Base-by-base conservation (phyloP, 2,888 invertebrate species). In the Cheilosia variabilis region DNA sequence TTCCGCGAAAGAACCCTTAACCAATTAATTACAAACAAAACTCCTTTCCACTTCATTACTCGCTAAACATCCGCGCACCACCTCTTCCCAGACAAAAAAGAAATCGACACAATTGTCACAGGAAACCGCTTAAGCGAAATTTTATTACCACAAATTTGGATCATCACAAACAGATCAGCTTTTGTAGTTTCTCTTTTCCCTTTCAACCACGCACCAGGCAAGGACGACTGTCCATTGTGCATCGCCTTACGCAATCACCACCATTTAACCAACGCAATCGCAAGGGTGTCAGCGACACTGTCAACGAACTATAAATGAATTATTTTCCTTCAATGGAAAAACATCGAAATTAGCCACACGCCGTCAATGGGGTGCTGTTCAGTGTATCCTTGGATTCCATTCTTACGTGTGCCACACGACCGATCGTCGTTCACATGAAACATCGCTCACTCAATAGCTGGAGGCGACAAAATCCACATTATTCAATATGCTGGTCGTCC, bases 391-490 rank as follows among this genome's bases (percentile, higher is more conserved):
- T 62, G 87, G 58, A 73, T 69, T 66, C 57, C 41, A 60, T 71
- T 45, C 71, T 69, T 75, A 65, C 10, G 55, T 81, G 77, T 60
- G 89, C 81, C 89, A 88, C 89, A 88, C 90, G 90, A 69, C 87
- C 80, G 87, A 87, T 87, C 89, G 84, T 60, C 86, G 88, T 88
- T 88, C 87, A 81, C 87, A 88, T 80, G 80, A 72, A 55, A 55
- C 43, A 22, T 37, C 71, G 52, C 13, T 58, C 63, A 60, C 58
- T 88, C 87, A 87, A 88, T 89, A 87, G 88, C 91, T 89, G 88
- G 90, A 91, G 91, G 91, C 91, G 91, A 90, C 91, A 91, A 91
- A 91, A 91, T 90, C 91, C 91, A 63, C 86, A 87, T 88, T 88
- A 24, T 69, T 69, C 75, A 71, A 72, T 81, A 81, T 86, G 81